A percentile compares a stretch with the other conserved stretches of the same genome.
These are phyloP conservation scores for Nowickia ferox DNA, from an alignment of 2,888 invertebrate genomes.

Conservation along the genomic window DNA sequence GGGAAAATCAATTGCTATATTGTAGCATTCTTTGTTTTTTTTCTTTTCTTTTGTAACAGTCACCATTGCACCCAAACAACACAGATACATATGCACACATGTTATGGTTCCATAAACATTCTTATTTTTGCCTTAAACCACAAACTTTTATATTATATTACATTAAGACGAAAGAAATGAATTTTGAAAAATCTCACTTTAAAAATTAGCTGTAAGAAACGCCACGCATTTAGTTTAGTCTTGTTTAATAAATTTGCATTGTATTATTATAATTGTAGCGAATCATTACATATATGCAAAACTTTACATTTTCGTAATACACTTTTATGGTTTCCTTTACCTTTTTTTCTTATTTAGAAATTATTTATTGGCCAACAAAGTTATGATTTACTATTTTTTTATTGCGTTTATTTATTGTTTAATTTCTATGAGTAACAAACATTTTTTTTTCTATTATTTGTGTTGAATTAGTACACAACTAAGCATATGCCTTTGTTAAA, in stretches of 20 bases:
- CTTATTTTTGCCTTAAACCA: conserved; percentile 50
- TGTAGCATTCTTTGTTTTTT: not conserved
- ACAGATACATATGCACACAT: not conserved
- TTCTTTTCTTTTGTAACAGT: not conserved
- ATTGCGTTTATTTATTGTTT: conserved; percentile 25
- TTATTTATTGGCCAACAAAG: conserved; percentile 19
- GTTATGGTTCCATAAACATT: not conserved
- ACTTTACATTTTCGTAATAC: not conserved
- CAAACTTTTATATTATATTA: conserved; percentile 54
- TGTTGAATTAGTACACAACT: conserved; percentile 39
- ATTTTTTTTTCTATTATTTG: conserved; percentile 55
- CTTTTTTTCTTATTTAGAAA: conserved; percentile 12
- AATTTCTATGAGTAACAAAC: conserved; percentile 11
- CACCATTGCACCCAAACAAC: not conserved
- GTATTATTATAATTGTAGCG: conserved; percentile 20
- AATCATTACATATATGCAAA: conserved; percentile 30
- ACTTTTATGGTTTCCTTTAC: conserved; percentile 30
- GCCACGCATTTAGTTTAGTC: conserved; percentile 64
- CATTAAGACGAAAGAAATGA: conserved; percentile 32
- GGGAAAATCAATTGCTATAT: conserved; percentile 65
- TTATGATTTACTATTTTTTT: not conserved
- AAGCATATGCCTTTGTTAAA: conserved; percentile 33
- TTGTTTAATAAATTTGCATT: conserved; percentile 1
- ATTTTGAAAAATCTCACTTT: not conserved
- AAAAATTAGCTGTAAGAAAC: conserved; percentile 30